Conservation (phyloP, 2,797 vertebrate species). For the Tangara arthus region DNA sequence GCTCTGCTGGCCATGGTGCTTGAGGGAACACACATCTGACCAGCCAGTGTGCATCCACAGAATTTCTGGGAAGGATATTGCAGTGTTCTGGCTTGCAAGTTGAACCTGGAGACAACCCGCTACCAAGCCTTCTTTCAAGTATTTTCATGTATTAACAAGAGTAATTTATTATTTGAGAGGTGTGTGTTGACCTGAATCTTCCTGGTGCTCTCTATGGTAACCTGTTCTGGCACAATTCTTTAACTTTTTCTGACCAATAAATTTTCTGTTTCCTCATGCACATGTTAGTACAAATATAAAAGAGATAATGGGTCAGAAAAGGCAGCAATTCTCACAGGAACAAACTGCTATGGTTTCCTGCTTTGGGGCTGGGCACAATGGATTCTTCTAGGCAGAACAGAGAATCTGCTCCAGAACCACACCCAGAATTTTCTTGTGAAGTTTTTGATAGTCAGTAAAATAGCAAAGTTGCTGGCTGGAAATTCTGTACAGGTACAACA, state of each 20-base stretch:
- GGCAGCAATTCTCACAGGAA: not conserved
- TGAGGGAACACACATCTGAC: not conserved
- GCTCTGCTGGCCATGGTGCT: not conserved
- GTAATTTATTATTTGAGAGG: not conserved
- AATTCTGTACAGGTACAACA: not conserved
- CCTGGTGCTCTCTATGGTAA: conserved; percentile 10
- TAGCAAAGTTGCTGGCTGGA: not conserved
- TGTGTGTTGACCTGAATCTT: conserved; percentile 33
- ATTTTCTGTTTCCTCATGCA: not conserved
- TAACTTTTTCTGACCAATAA: not conserved
- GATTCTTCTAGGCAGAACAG: not conserved
- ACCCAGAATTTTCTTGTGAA: not conserved
- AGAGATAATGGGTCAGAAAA: not conserved
- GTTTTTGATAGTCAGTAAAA: not conserved
- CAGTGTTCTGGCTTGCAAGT: not conserved
- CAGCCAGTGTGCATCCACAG: not conserved
- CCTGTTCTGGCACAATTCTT: conserved; percentile 3
- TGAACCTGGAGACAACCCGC: not conserved
- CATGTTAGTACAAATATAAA: conserved; percentile 14
- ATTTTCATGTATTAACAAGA: conserved; percentile 34
- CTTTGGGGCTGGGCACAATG: not conserved
- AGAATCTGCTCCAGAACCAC: not conserved
- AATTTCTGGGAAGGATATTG: not conserved
- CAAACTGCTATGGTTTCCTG: not conserved
- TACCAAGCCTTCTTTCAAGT: not conserved